Conservation (phyloP, 2,888 invertebrate species). For the Epiblema foenella region DNA sequence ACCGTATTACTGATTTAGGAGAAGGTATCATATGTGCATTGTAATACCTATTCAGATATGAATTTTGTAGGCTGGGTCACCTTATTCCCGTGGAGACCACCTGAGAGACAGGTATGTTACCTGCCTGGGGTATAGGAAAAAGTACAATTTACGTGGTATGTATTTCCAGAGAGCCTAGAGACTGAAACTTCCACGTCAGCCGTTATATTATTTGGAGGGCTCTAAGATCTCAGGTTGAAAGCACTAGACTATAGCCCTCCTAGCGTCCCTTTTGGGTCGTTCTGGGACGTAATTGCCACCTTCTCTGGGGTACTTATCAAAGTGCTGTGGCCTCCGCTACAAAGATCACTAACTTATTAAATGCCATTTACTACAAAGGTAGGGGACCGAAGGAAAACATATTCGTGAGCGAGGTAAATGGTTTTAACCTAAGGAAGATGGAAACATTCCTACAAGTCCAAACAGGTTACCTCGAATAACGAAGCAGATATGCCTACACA, state of each 20-base stretch:
- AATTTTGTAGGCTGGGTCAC: neutral
- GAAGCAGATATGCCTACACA: no score
- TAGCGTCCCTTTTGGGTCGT: neutral
- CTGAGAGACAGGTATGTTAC: neutral
- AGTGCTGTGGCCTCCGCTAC: no score
- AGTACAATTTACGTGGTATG: neutral
- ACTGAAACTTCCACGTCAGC: neutral
- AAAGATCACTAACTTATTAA: neutral
- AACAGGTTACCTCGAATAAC: no score
- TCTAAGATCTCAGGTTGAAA: no score
- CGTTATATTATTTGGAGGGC: neutral
- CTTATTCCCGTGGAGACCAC: neutral
- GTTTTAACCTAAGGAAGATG: no score
- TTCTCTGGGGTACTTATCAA: neutral
- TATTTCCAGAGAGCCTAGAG: neutral
- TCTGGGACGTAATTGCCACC: neutral
- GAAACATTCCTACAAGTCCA: no score
- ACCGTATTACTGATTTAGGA: neutral
- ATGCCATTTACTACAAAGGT: neutral
- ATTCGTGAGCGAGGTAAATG: no score
- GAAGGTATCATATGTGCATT: neutral
- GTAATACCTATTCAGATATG: neutral
- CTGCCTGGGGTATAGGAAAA: neutral
- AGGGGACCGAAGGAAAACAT: no score
- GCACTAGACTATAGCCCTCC: no score